Percentiles rank a stretch among this genome's conserved stretches.
Conservation (phyloP, 1,140 invertebrate genomes). For the Tribolium castaneum region DNA sequence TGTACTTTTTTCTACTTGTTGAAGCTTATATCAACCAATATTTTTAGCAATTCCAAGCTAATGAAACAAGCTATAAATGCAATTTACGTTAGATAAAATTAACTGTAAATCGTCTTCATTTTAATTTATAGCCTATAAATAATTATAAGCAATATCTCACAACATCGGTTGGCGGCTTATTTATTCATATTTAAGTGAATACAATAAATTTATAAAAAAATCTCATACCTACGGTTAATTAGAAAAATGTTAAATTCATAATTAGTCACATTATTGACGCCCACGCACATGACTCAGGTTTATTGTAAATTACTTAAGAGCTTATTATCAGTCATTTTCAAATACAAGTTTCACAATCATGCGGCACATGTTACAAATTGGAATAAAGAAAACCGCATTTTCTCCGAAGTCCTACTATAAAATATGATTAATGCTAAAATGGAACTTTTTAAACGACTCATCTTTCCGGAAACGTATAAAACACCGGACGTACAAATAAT, state of each 20-base stretch:
- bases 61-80: conserved; percentile 10
- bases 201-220: conserved; percentile 24
- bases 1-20: not conserved
- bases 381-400: conserved; percentile 25
- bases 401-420: not conserved
- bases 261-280: conserved; percentile 6
- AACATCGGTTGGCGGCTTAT: conserved; percentile 19
- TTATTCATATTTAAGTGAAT: conserved; percentile 39
- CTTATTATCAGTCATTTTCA: conserved; percentile 2
- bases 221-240: not conserved
- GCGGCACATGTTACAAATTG: not conserved
- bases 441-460: conserved; percentile 9
- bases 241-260: conserved; percentile 20
- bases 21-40: not conserved
- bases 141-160: conserved; percentile 39
- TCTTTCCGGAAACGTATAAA: conserved; percentile 39
- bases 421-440: conserved; percentile 28
- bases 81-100: conserved; percentile 30
- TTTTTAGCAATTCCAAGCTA: conserved; percentile 11
- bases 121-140: conserved; percentile 40
- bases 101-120: conserved; percentile 24
- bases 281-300: not conserved
- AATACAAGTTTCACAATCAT: not conserved
- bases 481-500: conserved; percentile 37
- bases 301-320: not conserved